A percentile compares a stretch with the other conserved stretches of the same genome.
phyloP scores from a whole-genome alignment of 2,888 invertebrate genomes.

The Drosophila neotestacea region DNA sequence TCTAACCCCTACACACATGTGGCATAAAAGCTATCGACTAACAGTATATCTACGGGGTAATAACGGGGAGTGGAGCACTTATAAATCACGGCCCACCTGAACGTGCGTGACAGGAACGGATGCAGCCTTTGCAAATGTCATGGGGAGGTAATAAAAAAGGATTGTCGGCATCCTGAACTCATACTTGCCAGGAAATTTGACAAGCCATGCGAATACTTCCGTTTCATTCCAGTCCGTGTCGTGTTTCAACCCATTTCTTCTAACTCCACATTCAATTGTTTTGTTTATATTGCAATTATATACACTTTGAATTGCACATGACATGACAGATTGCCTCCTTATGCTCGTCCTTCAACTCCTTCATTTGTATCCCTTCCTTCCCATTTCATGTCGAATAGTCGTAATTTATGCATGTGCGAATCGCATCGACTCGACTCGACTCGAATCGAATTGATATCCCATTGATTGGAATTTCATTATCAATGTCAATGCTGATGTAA shows the following conservation, averaged over 20 bases:
- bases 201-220: conserved; percentile 5
- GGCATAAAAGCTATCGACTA: conserved; percentile 19
- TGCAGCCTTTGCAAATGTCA: conserved; percentile 56
- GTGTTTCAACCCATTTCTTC: conserved; percentile 10
- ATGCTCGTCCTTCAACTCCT: not conserved
- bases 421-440: conserved; percentile 2
- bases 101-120: conserved; percentile 55
- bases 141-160: conserved; percentile 36
- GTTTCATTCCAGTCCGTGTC: conserved; percentile 7
- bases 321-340: conserved; percentile 69
- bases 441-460: conserved; percentile 51
- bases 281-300: conserved; percentile 50
- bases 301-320: conserved; percentile 47
- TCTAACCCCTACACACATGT: conserved; percentile 8
- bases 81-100: conserved; percentile 61
- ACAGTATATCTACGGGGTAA: conserved; percentile 29
- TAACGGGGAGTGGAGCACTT: conserved; percentile 22
- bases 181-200: conserved; percentile 22
- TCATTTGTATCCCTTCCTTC: not conserved
- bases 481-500: conserved; percentile 69
- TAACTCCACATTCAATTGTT: conserved; percentile 20
- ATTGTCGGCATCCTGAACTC: conserved; percentile 39
- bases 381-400: conserved; percentile 16
- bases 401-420: conserved; percentile 66
- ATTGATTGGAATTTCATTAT: conserved; percentile 71